phyloP scores from a whole-genome alignment of 2,888 invertebrate genomes.

The Rhamphomyia laevipes region DNA sequence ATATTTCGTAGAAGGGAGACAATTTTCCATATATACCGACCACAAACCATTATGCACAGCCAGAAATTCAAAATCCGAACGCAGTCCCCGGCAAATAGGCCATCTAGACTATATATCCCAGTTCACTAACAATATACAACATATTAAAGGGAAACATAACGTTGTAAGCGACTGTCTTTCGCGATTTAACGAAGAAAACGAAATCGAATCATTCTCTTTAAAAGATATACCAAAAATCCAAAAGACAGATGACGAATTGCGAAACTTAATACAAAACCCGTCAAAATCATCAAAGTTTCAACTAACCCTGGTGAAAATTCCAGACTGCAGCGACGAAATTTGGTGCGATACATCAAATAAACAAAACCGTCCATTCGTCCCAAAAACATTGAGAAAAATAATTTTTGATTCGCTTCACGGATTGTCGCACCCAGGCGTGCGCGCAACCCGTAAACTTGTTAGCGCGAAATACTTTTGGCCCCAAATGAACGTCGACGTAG shows the following conservation, averaged over 20 bases:
- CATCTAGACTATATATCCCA: constrained; percentile 22
- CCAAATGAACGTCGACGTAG: too few species aligned
- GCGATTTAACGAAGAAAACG: background rate
- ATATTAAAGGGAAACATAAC: constrained; percentile 4
- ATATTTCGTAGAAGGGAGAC: too few species aligned
- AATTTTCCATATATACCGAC: constrained; percentile 1
- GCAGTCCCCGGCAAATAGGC: constrained; percentile 24
- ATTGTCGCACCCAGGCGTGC: too few species aligned
- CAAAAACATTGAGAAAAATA: background rate
- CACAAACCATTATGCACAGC: constrained; percentile 23
- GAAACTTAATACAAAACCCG: too few species aligned
- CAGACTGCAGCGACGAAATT: background rate
- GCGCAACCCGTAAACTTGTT: too few species aligned
- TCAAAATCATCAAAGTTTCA: too few species aligned
- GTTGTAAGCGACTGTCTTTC: constrained; percentile 5
- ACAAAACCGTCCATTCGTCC: constrained; percentile 15
- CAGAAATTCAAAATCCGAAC: constrained; percentile 18
- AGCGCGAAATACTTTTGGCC: too few species aligned
- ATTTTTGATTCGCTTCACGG: too few species aligned
- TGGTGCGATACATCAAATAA: background rate
- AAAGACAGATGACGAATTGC: background rate
- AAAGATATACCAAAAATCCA: background rate
- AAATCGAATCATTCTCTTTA: background rate
- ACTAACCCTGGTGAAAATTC: too few species aligned
- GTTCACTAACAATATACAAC: constrained; percentile 2